A percentile compares a stretch with the other conserved stretches of the same genome.
phyloP scores from a whole-genome alignment of 2,888 invertebrate species.

The Heliconius cydno region DNA sequence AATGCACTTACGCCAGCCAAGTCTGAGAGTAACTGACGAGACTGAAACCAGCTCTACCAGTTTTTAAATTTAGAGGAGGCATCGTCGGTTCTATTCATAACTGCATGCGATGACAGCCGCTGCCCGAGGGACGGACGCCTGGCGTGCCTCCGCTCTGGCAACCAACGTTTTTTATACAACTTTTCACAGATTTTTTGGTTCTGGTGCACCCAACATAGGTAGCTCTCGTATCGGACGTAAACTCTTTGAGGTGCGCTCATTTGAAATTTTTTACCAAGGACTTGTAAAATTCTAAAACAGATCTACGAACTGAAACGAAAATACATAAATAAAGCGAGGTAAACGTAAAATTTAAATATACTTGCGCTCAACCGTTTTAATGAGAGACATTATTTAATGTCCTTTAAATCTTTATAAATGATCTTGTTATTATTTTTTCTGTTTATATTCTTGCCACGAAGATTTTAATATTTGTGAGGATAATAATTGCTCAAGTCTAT shows the following conservation, averaged over 20 bases:
- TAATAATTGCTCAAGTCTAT: conserved; percentile 12
- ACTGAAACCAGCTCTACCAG: conserved; percentile 56
- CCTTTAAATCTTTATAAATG: conserved; percentile 37
- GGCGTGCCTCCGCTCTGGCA: conserved; percentile 52
- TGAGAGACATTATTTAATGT: conserved; percentile 35
- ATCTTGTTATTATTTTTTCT: conserved; percentile 37
- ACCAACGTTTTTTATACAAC: conserved; percentile 50
- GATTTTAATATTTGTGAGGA: conserved; percentile 29
- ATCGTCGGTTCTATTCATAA: conserved; percentile 53
- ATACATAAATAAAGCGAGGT: conserved; percentile 29
- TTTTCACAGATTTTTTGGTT: conserved; percentile 51
- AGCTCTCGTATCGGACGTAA: conserved; percentile 41
- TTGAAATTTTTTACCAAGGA: conserved; percentile 40
- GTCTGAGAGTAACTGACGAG: conserved; percentile 59
- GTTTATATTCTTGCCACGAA: conserved; percentile 21
- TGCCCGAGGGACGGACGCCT: conserved; percentile 51
- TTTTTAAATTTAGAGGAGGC: conserved; percentile 58
- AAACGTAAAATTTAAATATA: conserved; percentile 21
- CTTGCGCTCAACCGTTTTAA: conserved; percentile 29
- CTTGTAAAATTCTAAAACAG: conserved; percentile 27
- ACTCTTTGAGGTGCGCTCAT: conserved; percentile 44
- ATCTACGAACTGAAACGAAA: conserved; percentile 24
- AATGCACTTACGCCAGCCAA: conserved; percentile 67
- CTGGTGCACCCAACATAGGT: conserved; percentile 45
- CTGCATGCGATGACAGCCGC: conserved; percentile 47